Evolutionary conservation across 2,888 invertebrate genomes (phyloP).

Genomic region (Blastobasis adustella): DNA sequence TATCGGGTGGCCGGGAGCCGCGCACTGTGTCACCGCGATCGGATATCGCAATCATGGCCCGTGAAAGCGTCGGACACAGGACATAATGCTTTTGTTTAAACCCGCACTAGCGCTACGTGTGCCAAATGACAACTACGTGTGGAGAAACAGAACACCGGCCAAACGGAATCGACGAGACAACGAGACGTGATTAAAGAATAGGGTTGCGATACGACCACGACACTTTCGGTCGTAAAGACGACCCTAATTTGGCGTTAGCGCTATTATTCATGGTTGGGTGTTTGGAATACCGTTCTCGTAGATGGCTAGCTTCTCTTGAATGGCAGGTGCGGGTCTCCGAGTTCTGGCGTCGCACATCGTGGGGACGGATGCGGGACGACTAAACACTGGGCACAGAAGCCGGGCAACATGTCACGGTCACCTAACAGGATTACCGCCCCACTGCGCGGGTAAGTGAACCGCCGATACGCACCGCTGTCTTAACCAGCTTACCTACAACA

Average conservation of each 20-base stretch:
- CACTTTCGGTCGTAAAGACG: slow-evolving; percentile 50
- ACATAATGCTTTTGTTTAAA: slow-evolving; percentile 51
- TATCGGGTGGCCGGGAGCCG: slow-evolving; percentile 30
- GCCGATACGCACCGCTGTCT: slow-evolving; percentile 46
- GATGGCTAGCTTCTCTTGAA: slow-evolving; percentile 68
- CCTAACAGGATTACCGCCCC: slow-evolving; percentile 68
- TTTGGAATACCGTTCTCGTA: slow-evolving; percentile 64
- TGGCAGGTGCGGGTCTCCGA: slow-evolving; percentile 62
- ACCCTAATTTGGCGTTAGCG: slow-evolving; percentile 26
- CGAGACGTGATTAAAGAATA: slow-evolving; percentile 19
- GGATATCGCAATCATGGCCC: slow-evolving; percentile 51
- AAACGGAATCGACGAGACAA: slow-evolving; percentile 30
- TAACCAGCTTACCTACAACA: slow-evolving; percentile 50
- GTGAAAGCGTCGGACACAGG: slow-evolving; percentile 57
- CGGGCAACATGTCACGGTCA: slow-evolving; percentile 71
- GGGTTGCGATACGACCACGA: slow-evolving; percentile 45
- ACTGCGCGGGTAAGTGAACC: slow-evolving; percentile 50
- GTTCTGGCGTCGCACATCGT: slow-evolving; percentile 61
- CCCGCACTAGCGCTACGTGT: slow-evolving; percentile 49
- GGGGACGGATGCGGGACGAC: slow-evolving; percentile 49
- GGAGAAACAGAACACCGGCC: slow-evolving; percentile 43
- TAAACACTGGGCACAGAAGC: slow-evolving; percentile 45
- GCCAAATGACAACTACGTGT: slow-evolving; percentile 62
- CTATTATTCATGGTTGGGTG: slow-evolving; percentile 13
- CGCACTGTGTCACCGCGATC: slow-evolving; percentile 54